phyloP scores from a whole-genome alignment of 2,888 invertebrate species.

The Drosophila tanythrix region DNA sequence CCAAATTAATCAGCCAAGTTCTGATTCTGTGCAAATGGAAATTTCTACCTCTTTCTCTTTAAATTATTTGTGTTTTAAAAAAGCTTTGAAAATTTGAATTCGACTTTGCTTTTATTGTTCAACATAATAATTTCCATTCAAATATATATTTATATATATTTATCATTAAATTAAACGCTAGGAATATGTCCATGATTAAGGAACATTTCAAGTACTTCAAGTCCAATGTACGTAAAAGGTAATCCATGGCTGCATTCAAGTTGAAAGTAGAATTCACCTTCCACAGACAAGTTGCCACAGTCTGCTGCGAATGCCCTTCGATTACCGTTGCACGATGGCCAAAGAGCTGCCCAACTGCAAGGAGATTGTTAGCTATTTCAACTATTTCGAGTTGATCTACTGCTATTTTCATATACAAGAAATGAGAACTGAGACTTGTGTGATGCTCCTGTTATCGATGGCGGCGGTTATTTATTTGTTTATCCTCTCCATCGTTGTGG shows the following conservation, averaged over 20 bases:
- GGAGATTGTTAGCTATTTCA: constrained; percentile 49
- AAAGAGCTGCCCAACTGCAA: constrained; percentile 35
- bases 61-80: background rate
- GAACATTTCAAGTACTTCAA: constrained; percentile 45
- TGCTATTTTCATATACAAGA: constrained; percentile 41
- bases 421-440: constrained; percentile 22
- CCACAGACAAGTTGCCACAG: constrained; percentile 56
- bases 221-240: constrained; percentile 45
- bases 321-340: constrained; percentile 51
- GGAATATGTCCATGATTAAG: constrained; percentile 16
- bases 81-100: background rate
- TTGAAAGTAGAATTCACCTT: background rate
- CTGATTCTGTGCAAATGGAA: background rate
- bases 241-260: too few relatives aligned
- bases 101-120: background rate
- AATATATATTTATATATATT: background rate
- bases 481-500: constrained; percentile 47
- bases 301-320: constrained; percentile 49
- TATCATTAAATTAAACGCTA: too few relatives aligned
- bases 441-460: constrained; percentile 31
- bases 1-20: background rate
- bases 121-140: background rate
- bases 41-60: background rate
- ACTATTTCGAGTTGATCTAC: constrained; percentile 66
- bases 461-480: constrained; percentile 31